Percentiles rank a stretch among this genome's conserved stretches.
Conservation (phyloP, 92 coral and sea anemone genomes). For the Porites divaricata region DNA sequence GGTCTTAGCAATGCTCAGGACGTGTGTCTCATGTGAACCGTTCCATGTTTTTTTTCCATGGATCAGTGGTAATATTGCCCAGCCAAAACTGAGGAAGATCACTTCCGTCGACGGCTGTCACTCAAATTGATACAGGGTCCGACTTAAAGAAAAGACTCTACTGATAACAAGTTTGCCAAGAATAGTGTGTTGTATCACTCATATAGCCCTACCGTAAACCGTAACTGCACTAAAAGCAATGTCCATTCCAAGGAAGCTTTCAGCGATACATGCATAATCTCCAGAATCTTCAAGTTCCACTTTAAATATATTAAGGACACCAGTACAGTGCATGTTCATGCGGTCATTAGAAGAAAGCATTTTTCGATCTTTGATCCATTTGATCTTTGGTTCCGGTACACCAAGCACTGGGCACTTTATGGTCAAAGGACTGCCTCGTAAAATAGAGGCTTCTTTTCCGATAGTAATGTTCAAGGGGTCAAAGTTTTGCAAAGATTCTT, state of each 20-base stretch:
- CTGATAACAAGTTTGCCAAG: not conserved
- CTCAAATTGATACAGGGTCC: too few relatives aligned
- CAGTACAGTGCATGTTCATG: conserved; percentile 78
- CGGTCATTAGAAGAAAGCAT: conserved; percentile 61
- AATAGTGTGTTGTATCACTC: too few relatives aligned
- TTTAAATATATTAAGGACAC: conserved; percentile 67
- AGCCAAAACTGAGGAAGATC: too few relatives aligned
- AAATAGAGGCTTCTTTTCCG: conserved; percentile 71
- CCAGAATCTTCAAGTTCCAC: conserved; percentile 68
- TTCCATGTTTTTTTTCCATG: too few relatives aligned
- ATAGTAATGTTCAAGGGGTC: conserved; percentile 70
- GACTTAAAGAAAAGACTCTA: too few relatives aligned
- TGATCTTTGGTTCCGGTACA: conserved; percentile 84
- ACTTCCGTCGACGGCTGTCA: too few relatives aligned
- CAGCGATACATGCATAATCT: conserved; percentile 78
- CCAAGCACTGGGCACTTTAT: conserved; percentile 83
- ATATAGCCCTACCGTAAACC: conserved; percentile 65
- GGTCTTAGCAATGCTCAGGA: too few relatives aligned
- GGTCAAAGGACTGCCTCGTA: conserved; percentile 67
- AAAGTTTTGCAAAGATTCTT: conserved; percentile 62
- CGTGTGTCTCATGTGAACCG: too few relatives aligned
- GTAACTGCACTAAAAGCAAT: conserved; percentile 78
- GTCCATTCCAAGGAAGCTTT: conserved; percentile 84
- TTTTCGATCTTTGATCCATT: conserved; percentile 78
- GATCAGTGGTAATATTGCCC: too few relatives aligned